A percentile compares a stretch with the other conserved stretches of the same genome.
phyloP scores from a whole-genome alignment of 1,140 invertebrate species.

The Notospermus geniculatus region DNA sequence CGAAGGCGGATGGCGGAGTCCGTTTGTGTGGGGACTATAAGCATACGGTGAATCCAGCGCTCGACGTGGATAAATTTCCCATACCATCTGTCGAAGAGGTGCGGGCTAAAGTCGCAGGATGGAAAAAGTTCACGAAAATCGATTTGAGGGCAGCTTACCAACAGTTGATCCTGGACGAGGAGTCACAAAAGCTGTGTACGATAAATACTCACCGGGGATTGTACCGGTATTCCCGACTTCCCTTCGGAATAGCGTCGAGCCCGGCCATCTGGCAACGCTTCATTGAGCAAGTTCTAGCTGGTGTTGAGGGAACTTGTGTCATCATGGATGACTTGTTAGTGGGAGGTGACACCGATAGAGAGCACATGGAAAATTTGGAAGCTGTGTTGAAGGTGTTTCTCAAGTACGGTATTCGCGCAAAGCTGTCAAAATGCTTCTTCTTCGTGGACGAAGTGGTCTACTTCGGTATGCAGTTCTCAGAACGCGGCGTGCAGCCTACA shows the following conservation, averaged over 20 bases:
- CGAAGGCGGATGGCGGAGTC: neutral
- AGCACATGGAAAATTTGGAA: conserved; percentile 23
- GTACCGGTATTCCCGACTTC: conserved; percentile 9
- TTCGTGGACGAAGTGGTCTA: conserved; percentile 36
- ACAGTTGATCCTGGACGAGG: conserved; percentile 29
- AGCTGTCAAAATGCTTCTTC: conserved; percentile 47
- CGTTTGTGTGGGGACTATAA: conserved; percentile 23
- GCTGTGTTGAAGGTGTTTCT: conserved; percentile 28
- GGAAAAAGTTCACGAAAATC: conserved; percentile 25
- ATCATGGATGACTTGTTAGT: conserved; percentile 32
- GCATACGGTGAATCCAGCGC: conserved; percentile 1
- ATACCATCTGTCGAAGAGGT: neutral
- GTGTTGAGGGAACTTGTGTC: conserved; percentile 10
- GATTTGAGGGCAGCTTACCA: conserved; percentile 33
- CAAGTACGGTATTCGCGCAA: conserved; percentile 32
- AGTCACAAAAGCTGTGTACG: conserved; percentile 18
- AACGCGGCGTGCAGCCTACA: conserved; percentile 38
- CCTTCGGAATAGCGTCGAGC: conserved; percentile 13
- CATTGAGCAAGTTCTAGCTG: conserved; percentile 9
- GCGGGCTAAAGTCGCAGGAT: neutral
- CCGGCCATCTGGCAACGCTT: conserved; percentile 14
- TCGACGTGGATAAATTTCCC: neutral
- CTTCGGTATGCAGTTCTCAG: conserved; percentile 43
- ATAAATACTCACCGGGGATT: conserved; percentile 25
- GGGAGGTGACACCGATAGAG: conserved; percentile 16